These are phyloP conservation scores for Adrianichthys oophorus DNA, from an alignment of 2,797 vertebrate species.

Conservation along the genomic window DNA sequence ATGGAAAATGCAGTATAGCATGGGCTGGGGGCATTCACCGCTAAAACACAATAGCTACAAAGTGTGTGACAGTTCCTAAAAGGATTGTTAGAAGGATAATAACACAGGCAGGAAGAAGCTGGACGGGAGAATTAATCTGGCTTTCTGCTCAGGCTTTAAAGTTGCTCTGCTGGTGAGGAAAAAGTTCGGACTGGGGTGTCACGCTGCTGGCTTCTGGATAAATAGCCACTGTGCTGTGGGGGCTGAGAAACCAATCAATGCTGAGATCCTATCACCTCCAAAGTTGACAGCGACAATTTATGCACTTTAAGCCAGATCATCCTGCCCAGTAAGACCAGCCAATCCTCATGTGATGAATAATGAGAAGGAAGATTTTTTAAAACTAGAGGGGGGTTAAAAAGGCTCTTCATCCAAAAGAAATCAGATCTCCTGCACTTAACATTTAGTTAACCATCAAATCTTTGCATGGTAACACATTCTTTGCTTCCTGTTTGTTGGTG, in stretches of 20 bases:
- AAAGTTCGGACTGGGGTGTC: constrained; percentile 63
- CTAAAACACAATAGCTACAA: constrained; percentile 68
- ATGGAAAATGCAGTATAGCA: constrained; percentile 44
- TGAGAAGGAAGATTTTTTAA: constrained; percentile 55
- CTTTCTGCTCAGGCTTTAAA: constrained; percentile 70
- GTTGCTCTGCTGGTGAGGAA: constrained; percentile 54
- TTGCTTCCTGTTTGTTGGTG: constrained; percentile 63
- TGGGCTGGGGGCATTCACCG: constrained; percentile 51
- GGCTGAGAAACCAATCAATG: constrained; percentile 73
- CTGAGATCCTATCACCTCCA: constrained; percentile 70
- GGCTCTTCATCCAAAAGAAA: constrained; percentile 71
- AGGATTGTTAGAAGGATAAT: constrained; percentile 79
- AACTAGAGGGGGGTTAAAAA: constrained; percentile 46
- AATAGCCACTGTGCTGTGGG: constrained; percentile 61
- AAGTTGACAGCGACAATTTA: constrained; percentile 66
- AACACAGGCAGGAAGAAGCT: constrained; percentile 64
- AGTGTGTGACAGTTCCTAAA: constrained; percentile 79
- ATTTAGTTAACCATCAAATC: constrained; percentile 68
- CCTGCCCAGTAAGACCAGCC: constrained; percentile 53
- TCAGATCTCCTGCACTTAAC: constrained; percentile 67
- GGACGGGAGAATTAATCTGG: constrained; percentile 72
- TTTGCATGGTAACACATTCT: constrained; percentile 52
- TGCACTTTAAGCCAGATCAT: constrained; percentile 70
- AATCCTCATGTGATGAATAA: constrained; percentile 67
- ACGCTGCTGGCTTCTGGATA: constrained; percentile 65